Evolutionary conservation across 2,113 vertebrate species (phyloP).

Genomic region (Amazona guildingii): DNA sequence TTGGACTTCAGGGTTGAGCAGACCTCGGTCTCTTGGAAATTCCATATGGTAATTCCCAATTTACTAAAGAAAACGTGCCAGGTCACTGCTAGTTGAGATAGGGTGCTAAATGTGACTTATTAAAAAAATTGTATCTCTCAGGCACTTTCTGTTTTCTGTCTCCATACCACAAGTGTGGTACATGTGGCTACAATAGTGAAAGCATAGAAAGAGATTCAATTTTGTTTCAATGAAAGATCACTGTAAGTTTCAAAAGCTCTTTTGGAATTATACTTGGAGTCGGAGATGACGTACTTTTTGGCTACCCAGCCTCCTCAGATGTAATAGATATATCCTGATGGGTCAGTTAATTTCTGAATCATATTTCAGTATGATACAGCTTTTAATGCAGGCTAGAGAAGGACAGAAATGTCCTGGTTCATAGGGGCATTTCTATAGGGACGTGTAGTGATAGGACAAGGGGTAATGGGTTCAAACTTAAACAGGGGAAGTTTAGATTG

Average conservation of each 20-base stretch:
- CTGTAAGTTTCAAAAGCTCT: not conserved
- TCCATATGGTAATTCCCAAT: not conserved
- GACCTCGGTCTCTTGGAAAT: not conserved
- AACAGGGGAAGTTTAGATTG: no score
- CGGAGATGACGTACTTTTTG: not conserved
- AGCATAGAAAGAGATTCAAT: not conserved
- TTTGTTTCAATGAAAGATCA: not conserved
- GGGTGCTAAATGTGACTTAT: not conserved
- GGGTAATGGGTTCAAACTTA: no score
- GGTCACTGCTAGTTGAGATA: not conserved
- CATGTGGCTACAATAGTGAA: not conserved
- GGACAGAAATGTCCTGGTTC: not conserved
- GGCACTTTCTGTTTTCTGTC: not conserved
- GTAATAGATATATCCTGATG: not conserved
- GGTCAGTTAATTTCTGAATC: not conserved
- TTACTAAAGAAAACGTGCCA: not conserved
- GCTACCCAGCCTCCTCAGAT: not conserved
- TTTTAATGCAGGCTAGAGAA: not conserved
- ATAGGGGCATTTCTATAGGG: not conserved
- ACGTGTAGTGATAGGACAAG: no score
- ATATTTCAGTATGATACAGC: not conserved
- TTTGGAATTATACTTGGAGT: not conserved
- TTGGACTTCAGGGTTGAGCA: not conserved
- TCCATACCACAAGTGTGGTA: not conserved
- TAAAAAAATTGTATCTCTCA: not conserved